Evolutionary conservation across 2,797 vertebrate genomes (phyloP).

Genomic region (Calcarius lapponicus): DNA sequence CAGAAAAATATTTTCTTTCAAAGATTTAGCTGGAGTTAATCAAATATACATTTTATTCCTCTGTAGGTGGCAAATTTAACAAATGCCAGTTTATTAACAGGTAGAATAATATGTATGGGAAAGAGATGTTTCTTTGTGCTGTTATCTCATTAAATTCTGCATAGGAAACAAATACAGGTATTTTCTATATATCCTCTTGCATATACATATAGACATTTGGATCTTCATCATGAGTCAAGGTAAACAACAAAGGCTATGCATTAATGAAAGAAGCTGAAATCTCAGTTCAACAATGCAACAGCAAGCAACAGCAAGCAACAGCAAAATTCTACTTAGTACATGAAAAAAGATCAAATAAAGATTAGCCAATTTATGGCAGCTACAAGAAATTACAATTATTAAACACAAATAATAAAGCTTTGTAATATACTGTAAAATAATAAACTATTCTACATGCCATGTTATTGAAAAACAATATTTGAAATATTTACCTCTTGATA

Average conservation of each 20-base stretch:
- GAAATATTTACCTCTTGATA: not conserved
- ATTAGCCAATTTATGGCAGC: not conserved
- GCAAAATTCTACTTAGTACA: not conserved
- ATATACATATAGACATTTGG: not conserved
- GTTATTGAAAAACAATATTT: not conserved
- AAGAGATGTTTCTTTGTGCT: not conserved
- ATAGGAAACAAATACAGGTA: not conserved
- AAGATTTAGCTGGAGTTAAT: not conserved
- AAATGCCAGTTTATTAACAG: slow-evolving; percentile 1
- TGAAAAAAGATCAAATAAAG: not conserved
- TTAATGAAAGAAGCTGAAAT: slow-evolving; percentile 2
- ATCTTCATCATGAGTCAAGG: not conserved
- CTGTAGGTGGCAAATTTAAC: not conserved
- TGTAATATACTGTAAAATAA: not conserved
- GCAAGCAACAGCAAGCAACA: not conserved
- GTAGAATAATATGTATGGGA: not conserved
- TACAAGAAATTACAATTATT: not conserved
- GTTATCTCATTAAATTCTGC: slow-evolving; percentile 32
- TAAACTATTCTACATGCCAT: not conserved
- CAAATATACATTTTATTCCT: not conserved
- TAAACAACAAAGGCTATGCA: slow-evolving; percentile 1
- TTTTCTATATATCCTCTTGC: not conserved
- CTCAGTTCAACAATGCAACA: not conserved
- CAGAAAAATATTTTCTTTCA: slow-evolving; percentile 41
- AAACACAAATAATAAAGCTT: not conserved